These are phyloP conservation scores for Bubo blakistoni DNA, from an alignment of 2,113 vertebrate genomes.

Conservation along the genomic window DNA sequence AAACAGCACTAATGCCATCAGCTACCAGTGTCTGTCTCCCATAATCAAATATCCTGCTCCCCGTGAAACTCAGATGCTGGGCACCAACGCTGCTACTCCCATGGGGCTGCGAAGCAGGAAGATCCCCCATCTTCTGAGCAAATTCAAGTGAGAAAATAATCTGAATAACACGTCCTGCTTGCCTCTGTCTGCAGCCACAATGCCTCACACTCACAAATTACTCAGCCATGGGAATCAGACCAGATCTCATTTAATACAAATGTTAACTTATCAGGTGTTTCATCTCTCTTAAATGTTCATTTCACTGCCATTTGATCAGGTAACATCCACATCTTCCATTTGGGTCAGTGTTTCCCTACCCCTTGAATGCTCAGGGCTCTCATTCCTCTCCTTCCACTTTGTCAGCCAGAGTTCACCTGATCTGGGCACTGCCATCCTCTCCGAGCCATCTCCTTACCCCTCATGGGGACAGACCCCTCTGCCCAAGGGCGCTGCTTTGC, in stretches of 20 bases:
- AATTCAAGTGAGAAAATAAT: background rate
- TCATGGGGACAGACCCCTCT: background rate
- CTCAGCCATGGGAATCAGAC: background rate
- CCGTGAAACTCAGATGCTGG: background rate
- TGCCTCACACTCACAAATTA: background rate
- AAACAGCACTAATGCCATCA: background rate
- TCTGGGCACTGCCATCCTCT: background rate
- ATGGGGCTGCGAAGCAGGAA: background rate
- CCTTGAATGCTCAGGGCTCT: background rate
- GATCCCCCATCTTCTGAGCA: background rate
- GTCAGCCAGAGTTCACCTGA: fast-evolving
- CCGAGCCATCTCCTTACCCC: fast-evolving
- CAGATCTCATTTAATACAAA: background rate
- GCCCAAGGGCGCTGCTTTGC: background rate
- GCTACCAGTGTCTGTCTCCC: background rate
- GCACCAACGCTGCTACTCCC: background rate
- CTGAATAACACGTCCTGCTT: background rate
- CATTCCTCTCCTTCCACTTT: background rate
- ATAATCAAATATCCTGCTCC: background rate
- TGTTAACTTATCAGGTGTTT: background rate
- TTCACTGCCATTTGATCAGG: background rate
- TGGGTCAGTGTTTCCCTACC: background rate
- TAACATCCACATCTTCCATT: background rate
- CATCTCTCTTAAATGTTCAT: background rate
- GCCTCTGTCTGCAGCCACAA: background rate